A percentile compares a stretch with the other conserved stretches of the same genome.
phyloP scores from a whole-genome alignment of 2,113 vertebrate genomes.

The Trichechus manatus region DNA sequence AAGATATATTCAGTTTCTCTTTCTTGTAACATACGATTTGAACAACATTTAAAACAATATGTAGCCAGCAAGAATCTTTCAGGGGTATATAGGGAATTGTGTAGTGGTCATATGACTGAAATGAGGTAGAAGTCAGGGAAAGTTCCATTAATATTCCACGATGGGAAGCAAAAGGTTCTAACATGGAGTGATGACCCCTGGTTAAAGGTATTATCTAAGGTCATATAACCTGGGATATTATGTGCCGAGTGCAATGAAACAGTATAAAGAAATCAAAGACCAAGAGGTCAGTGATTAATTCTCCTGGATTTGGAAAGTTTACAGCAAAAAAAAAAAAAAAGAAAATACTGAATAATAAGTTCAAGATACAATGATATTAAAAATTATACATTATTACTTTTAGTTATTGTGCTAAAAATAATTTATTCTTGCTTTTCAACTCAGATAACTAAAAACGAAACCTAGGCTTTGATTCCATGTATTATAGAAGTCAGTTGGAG shows the following conservation, averaged over 20 bases:
- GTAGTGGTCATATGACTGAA: neutral
- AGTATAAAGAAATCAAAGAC: slow-evolving; percentile 8
- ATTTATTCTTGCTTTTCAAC: neutral
- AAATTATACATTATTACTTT: neutral
- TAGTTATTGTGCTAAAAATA: neutral
- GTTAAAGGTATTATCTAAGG: neutral
- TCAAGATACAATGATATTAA: neutral
- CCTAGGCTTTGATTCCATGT: neutral
- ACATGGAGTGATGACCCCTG: neutral
- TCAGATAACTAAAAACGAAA: neutral
- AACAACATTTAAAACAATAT: neutral
- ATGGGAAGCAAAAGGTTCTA: neutral
- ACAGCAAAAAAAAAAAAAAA: neutral
- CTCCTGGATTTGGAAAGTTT: neutral
- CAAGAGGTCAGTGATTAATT: neutral
- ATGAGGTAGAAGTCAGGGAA: neutral
- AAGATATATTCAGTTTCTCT: neutral
- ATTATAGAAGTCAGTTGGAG: neutral
- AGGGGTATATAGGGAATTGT: neutral
- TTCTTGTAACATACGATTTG: neutral
- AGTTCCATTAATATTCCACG: neutral
- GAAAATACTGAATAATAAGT: neutral
- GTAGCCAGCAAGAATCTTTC: neutral
- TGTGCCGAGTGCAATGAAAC: neutral
- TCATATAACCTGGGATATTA: neutral